These are phyloP conservation scores for Zaprionus nigranus DNA, from an alignment of 1,140 invertebrate species.

Conservation along the genomic window DNA sequence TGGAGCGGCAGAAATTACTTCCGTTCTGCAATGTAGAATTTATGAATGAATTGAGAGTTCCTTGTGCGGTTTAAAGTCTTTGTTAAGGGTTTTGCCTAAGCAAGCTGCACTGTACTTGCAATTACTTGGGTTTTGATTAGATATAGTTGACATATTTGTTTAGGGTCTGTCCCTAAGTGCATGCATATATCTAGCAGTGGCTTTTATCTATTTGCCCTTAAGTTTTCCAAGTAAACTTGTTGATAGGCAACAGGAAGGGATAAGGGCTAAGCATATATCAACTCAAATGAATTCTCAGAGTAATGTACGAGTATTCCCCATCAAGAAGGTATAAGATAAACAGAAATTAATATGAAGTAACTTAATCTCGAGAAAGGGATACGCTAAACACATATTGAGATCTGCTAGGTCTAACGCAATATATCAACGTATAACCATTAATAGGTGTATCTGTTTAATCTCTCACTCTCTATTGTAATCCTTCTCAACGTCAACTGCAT, in stretches of 20 bases:
- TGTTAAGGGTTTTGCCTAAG: neutral
- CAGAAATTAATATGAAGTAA: too few relatives aligned
- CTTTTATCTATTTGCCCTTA: neutral
- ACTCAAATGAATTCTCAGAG: neutral
- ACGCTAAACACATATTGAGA: too few relatives aligned
- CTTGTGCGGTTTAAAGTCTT: too few relatives aligned
- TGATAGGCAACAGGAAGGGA: neutral
- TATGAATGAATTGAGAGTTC: neutral
- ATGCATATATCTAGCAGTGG: neutral
- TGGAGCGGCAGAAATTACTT: neutral
- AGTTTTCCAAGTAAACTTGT: neutral
- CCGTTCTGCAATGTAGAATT: neutral
- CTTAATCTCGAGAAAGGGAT: too few relatives aligned
- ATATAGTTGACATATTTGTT: neutral
- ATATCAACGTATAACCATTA: too few relatives aligned
- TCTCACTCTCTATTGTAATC: neutral
- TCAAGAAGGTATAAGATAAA: too few relatives aligned
- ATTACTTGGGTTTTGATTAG: neutral
- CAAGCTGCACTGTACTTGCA: neutral
- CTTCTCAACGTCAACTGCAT: too few relatives aligned
- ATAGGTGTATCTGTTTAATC: neutral
- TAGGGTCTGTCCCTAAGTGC: neutral
- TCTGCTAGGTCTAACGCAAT: too few relatives aligned
- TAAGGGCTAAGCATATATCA: neutral
- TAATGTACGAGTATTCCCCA: too few relatives aligned